phyloP scores from a whole-genome alignment of 2,888 invertebrate species.

The Eilema caniola region DNA sequence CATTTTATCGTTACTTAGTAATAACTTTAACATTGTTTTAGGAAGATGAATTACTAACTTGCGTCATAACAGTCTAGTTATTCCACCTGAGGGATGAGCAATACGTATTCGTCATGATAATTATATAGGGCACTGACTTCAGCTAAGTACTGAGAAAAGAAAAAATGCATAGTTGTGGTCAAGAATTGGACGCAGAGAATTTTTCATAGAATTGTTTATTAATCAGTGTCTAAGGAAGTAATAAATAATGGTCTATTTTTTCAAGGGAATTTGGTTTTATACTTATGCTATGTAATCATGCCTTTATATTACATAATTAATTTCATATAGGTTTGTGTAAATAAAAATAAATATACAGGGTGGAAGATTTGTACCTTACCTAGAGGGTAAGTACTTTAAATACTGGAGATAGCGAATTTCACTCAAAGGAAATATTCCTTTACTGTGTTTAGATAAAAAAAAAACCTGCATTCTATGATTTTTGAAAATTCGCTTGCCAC shows the following conservation, averaged over 20 bases:
- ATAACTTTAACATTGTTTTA: slow-evolving; percentile 1
- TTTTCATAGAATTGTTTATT: slow-evolving; percentile 13
- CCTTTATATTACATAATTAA: too few relatives aligned
- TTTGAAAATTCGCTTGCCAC: too few relatives aligned
- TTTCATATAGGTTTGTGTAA: too few relatives aligned
- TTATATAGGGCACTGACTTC: slow-evolving; percentile 21
- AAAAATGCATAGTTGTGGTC: slow-evolving; percentile 23
- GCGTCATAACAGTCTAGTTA: slow-evolving; percentile 9
- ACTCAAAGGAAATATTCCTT: too few relatives aligned
- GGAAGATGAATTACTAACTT: neutral
- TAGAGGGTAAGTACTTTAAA: too few relatives aligned
- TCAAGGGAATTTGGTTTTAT: too few relatives aligned
- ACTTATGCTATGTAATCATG: too few relatives aligned
- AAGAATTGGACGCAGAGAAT: slow-evolving; percentile 16
- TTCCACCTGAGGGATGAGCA: slow-evolving; percentile 13
- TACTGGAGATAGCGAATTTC: too few relatives aligned
- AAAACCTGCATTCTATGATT: too few relatives aligned
- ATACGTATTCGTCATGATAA: slow-evolving; percentile 6
- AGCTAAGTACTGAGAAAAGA: slow-evolving; percentile 17
- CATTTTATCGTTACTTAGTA: neutral
- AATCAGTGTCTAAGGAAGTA: neutral
- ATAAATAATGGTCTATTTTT: neutral
- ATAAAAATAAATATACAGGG: too few relatives aligned
- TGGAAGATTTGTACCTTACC: too few relatives aligned
- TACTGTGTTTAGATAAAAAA: too few relatives aligned